phyloP scores from a whole-genome alignment of 2,888 invertebrate genomes.

The Torymus tubicola region DNA sequence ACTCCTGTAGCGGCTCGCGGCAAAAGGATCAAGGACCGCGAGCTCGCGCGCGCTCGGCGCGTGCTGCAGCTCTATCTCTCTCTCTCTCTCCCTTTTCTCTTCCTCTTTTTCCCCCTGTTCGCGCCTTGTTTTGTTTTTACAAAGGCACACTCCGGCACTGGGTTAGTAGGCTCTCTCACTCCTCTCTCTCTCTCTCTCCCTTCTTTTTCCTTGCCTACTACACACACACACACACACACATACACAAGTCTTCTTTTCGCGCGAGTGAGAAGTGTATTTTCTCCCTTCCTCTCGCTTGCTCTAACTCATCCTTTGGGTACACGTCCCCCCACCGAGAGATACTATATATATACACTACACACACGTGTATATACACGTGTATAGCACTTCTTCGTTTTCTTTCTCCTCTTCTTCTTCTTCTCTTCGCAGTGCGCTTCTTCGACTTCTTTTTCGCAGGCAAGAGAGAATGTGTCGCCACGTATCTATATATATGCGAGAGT shows the following conservation, averaged over 20 bases:
- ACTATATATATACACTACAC: too few species aligned
- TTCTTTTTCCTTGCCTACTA: slow-evolving; percentile 15
- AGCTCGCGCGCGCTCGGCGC: slow-evolving; percentile 1
- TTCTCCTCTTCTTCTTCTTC: slow-evolving; percentile 14
- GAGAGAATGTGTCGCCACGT: too few species aligned
- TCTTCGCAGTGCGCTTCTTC: too few species aligned
- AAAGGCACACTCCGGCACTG: slow-evolving; percentile 71
- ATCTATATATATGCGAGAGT: too few species aligned
- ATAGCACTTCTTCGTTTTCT: too few species aligned
- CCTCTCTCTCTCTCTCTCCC: slow-evolving; percentile 63
- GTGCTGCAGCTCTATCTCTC: too few species aligned
- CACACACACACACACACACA: slow-evolving; percentile 62
- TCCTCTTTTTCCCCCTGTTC: slow-evolving; percentile 22
- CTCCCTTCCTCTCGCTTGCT: slow-evolving; percentile 10
- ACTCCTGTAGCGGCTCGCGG: too few species aligned
- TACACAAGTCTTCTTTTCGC: slow-evolving; percentile 49
- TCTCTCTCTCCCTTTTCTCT: slow-evolving; percentile 17
- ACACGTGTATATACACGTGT: too few species aligned
- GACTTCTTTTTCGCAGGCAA: too few species aligned
- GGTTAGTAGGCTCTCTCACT: slow-evolving; percentile 73
- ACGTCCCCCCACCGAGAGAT: neutral
- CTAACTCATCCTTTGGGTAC: slow-evolving; percentile 12
- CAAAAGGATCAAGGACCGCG: neutral
- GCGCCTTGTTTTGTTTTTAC: slow-evolving; percentile 74
- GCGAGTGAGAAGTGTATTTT: neutral